Evolutionary conservation across 2,797 vertebrate species (phyloP).

Genomic region (Enteromius paludinosus): DNA sequence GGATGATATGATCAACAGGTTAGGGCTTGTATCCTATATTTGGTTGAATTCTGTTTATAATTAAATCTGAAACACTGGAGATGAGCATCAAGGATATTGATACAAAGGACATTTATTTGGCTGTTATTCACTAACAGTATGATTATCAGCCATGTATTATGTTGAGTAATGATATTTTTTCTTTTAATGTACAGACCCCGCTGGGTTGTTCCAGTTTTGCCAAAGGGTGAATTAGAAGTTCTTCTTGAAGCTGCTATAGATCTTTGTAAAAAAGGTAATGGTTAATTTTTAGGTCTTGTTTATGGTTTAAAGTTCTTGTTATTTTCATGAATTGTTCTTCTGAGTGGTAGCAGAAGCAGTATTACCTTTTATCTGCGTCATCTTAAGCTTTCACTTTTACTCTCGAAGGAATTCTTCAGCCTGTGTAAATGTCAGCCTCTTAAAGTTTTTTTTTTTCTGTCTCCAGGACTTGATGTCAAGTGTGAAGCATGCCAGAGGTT

Average conservation of each 20-base stretch:
- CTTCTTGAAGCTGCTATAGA: conserved; percentile 99
- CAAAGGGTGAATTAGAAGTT: conserved; percentile 99
- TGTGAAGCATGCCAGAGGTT: conserved; percentile 99
- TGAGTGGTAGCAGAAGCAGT: background rate
- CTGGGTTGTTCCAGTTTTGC: conserved; percentile 99
- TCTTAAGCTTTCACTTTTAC: conserved; percentile 29
- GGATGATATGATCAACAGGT: conserved; percentile 99
- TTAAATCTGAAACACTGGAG: background rate
- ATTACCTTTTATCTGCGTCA: background rate
- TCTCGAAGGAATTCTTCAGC: background rate
- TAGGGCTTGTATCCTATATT: conserved; percentile 64
- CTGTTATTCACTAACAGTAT: background rate
- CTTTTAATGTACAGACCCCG: conserved; percentile 84
- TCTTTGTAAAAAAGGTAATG: conserved; percentile 98
- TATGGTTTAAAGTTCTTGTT: background rate
- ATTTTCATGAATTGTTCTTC: background rate
- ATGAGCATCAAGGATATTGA: background rate
- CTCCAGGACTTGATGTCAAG: conserved; percentile 96
- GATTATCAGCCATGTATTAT: background rate
- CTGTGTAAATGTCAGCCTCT: conserved; percentile 35
- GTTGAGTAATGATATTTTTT: background rate
- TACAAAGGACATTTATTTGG: background rate
- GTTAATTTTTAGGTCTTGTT: background rate
- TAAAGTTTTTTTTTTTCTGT: conserved; percentile 36
- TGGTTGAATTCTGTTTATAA: background rate